phyloP scores from a whole-genome alignment of 2,113 vertebrate species.

The Urocynchramus pylzowi region DNA sequence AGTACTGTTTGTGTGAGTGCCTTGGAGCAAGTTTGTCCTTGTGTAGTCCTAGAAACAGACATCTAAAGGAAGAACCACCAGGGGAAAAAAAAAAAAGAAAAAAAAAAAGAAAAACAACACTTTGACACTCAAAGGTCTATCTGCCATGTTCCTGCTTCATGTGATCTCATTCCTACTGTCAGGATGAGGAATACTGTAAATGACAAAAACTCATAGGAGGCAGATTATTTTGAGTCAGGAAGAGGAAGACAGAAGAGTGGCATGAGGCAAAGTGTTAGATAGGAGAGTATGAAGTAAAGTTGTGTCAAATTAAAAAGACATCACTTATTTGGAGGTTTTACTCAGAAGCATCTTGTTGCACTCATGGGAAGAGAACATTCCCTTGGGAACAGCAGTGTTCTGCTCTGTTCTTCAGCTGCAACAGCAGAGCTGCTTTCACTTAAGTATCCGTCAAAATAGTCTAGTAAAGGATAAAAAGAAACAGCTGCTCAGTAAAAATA shows the following conservation, averaged over 20 bases:
- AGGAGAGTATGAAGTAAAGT: background rate
- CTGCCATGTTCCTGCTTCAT: background rate
- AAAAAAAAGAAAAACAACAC: background rate
- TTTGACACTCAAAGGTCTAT: background rate
- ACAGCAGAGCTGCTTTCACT: background rate
- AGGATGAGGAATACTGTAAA: background rate
- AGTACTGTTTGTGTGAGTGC: background rate
- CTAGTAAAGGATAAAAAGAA: slow-evolving; percentile 7
- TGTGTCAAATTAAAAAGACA: background rate
- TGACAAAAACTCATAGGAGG: background rate
- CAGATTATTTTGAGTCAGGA: background rate
- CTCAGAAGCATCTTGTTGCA: background rate
- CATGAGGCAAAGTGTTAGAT: background rate
- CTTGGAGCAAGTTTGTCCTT: background rate
- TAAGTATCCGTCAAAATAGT: slow-evolving; percentile 7
- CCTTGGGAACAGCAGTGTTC: background rate
- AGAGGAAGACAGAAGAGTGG: background rate
- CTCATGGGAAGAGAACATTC: background rate
- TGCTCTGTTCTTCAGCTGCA: slow-evolving; percentile 19
- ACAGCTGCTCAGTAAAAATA: slow-evolving; percentile 2
- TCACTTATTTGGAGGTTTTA: background rate
- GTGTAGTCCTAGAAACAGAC: background rate
- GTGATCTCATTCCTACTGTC: background rate
- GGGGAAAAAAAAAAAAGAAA: background rate
- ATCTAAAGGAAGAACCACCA: background rate